Base-by-base conservation (phyloP, 2,888 invertebrate species). In the Nemotelus nigrinus region DNA sequence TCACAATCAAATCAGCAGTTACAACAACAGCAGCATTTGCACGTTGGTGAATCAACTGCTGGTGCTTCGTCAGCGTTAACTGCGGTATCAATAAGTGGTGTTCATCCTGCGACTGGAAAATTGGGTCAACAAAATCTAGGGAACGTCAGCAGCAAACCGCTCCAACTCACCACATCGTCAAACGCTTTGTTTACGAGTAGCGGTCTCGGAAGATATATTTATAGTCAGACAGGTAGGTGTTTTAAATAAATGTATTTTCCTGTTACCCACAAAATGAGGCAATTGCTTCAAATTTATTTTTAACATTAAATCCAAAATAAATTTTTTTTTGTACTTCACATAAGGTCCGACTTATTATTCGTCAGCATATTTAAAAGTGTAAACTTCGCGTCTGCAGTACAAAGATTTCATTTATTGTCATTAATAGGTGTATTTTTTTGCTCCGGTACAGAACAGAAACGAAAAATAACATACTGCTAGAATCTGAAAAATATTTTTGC, bases 41-140 rank as follows among this genome's bases (percentile, higher is more conserved):
- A 72, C 45, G 25, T 72, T 57, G 53, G 58, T 47, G 71, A 57
- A 7, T 64, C 50, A 48, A 44, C 65, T 65, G 41, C 45, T 64
- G 57, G 43, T 55, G 57, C 58, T 10, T 60, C 76, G 45, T 8
- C 72, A 70, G 7, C 53, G 3, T 50, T 47, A 8, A 53, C 71
- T 41, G 57, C 55, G 39, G 44, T 57, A 55, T 84, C 85, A 65
- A 85, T 84, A 65, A 85, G 84, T 76, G 84, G 83, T 7, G 84
- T 82, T 1, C 82, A 84, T 3, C 83, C 83, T 4, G 78, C 82
- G 2, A 80, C 58, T 57, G 57, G 71, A 47, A 72, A 58, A 58
- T 44, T 72, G 8, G 71, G 58, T 25, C 71, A 72, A 41, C 60
- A 57, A 41, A 74, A 39, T 74, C 41, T 47, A 10, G 74, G 57